A percentile compares a stretch with the other conserved stretches of the same genome.
These are phyloP conservation scores for Lanistes nyassanus DNA, from an alignment of 1,140 invertebrate genomes.

Conservation along the genomic window DNA sequence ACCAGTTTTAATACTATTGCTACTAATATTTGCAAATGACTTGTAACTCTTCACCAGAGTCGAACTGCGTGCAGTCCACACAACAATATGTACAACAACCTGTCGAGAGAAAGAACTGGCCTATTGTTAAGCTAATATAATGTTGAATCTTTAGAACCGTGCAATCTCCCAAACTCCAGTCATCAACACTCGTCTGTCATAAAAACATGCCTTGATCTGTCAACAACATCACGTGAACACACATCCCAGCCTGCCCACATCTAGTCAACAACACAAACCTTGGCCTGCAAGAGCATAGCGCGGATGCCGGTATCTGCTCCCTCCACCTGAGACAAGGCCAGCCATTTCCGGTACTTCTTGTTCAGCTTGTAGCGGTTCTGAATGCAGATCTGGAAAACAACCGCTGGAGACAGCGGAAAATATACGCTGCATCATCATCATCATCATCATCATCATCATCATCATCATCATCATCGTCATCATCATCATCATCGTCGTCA, in stretches of 20 bases:
- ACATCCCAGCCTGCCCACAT: background rate
- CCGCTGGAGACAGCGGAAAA: slow-evolving; percentile 52
- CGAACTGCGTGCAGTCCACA: no score
- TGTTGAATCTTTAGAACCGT: no score
- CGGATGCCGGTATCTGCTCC: slow-evolving; percentile 31
- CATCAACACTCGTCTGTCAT: no score
- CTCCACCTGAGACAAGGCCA: slow-evolving; percentile 34
- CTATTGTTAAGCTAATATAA: background rate
- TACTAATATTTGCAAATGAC: no score
- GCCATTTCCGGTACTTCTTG: slow-evolving; percentile 63
- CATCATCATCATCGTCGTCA: slow-evolving; percentile 1
- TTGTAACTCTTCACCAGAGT: no score
- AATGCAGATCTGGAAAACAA: slow-evolving; percentile 63
- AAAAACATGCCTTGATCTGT: no score
- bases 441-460: slow-evolving; percentile 14
- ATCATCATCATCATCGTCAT: slow-evolving; percentile 16
- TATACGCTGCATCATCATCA: slow-evolving; percentile 9
- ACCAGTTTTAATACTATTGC: no score
- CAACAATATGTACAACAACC: no score
- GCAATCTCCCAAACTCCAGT: no score
- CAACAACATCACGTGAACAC: slow-evolving; percentile 2
- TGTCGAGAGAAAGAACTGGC: background rate
- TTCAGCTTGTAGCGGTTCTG: slow-evolving; percentile 65
- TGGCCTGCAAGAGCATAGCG: slow-evolving; percentile 43
- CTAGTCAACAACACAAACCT: slow-evolving; percentile 29